Percentiles rank a stretch among this genome's conserved stretches.
Evolutionary conservation across 2,797 vertebrate species (phyloP).

Genomic region (Potorous gilbertii): DNA sequence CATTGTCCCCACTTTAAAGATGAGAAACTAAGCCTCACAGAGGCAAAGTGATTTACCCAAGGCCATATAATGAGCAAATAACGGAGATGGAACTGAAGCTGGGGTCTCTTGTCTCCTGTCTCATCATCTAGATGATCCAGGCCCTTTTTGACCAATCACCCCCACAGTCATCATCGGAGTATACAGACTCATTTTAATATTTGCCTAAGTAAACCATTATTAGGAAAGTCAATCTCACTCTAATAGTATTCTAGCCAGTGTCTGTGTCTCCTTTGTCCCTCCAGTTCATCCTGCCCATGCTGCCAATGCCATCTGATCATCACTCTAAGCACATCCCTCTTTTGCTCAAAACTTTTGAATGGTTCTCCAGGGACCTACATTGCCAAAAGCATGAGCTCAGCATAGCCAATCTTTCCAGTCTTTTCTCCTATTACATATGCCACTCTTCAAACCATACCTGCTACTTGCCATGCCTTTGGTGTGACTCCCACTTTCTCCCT

Average conservation of each 20-base stretch:
- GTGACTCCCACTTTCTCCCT: background rate
- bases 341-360: background rate
- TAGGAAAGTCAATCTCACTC: background rate
- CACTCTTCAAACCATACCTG: background rate
- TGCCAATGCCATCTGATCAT: background rate
- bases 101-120: background rate
- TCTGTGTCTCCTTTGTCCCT: background rate
- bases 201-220: background rate
- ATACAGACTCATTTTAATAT: background rate
- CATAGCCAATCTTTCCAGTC: background rate
- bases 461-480: background rate
- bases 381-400: background rate
- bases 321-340: background rate
- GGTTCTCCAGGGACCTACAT: background rate
- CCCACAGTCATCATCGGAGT: background rate
- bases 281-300: background rate
- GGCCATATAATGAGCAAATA: background rate
- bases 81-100: background rate
- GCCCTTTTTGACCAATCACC: background rate
- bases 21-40: background rate
- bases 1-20: background rate
- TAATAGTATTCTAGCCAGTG: background rate
- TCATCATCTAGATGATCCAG: background rate
- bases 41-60: no score
- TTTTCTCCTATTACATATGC: background rate